These are phyloP conservation scores for Smutsia gigantea DNA, from an alignment of 2,797 vertebrate genomes.

Conservation along the genomic window DNA sequence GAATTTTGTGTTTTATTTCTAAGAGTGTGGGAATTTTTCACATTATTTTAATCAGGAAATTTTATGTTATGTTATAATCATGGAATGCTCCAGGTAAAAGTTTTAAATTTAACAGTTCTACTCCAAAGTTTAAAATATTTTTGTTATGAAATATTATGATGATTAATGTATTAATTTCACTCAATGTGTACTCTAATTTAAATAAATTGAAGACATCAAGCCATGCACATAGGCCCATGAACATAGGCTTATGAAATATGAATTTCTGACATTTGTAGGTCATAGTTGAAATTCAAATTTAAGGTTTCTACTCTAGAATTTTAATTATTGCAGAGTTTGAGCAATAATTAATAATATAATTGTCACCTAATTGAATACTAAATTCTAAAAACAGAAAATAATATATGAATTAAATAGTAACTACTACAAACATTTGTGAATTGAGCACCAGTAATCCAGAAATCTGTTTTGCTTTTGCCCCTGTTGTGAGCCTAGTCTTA, in stretches of 20 bases:
- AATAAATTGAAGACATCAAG: constrained; percentile 6
- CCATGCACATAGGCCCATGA: not conserved
- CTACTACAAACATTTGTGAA: not conserved
- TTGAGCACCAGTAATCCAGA: not conserved
- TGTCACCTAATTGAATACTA: not conserved
- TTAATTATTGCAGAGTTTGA: not conserved
- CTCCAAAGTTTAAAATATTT: constrained; percentile 6
- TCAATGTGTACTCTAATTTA: not conserved
- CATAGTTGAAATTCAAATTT: not conserved
- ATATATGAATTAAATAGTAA: not conserved
- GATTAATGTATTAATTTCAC: not conserved
- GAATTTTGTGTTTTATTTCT: not conserved
- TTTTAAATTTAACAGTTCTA: constrained; percentile 30
- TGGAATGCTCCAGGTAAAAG: not conserved
- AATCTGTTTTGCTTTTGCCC: not conserved
- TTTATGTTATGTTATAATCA: not conserved
- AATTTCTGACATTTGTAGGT: not conserved
- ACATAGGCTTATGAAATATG: too few relatives aligned
- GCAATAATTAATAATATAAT: not conserved
- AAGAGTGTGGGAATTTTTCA: not conserved
- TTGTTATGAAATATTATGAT: not conserved
- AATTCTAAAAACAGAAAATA: not conserved
- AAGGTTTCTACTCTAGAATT: not conserved
- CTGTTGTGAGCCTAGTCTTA: not conserved
- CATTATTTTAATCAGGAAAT: constrained; percentile 23